These are phyloP conservation scores for Amblyjoppa fuscipennis DNA, from an alignment of 2,888 invertebrate species.

Conservation along the genomic window DNA sequence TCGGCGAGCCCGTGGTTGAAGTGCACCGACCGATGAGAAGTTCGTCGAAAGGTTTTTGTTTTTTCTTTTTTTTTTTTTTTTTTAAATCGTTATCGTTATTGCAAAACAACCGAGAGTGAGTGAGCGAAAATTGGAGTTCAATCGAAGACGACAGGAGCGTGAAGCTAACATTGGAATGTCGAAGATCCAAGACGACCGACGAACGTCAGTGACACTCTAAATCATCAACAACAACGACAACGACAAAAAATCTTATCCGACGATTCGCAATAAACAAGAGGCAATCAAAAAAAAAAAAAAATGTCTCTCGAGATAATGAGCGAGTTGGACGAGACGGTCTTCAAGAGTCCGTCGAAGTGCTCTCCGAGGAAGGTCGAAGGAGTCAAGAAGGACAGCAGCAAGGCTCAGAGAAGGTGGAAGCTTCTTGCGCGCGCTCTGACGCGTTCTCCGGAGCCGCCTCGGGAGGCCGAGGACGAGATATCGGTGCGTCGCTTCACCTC, in stretches of 20 bases:
- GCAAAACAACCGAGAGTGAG: slow-evolving; percentile 24
- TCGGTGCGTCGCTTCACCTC: slow-evolving; percentile 84
- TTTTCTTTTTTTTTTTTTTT: too few species aligned
- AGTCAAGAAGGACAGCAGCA: slow-evolving; percentile 72
- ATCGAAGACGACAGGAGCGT: too few species aligned
- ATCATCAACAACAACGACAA: neutral
- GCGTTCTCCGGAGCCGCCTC: slow-evolving; percentile 72
- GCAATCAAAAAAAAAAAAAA: neutral
- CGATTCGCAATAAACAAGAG: neutral
- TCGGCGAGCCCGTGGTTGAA: slow-evolving; percentile 20
- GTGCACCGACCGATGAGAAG: slow-evolving; percentile 38
- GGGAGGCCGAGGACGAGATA: slow-evolving; percentile 76
- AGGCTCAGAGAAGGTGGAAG: slow-evolving; percentile 90
- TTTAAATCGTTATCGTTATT: too few species aligned
- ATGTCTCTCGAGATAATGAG: slow-evolving; percentile 62
- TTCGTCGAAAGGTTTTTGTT: neutral
- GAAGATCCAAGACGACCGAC: slow-evolving; percentile 2
- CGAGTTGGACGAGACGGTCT: slow-evolving; percentile 40
- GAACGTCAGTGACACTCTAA: slow-evolving; percentile 23
- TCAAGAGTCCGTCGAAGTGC: slow-evolving; percentile 38
- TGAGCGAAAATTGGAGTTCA: neutral
- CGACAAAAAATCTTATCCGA: neutral
- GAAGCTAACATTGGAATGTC: neutral
- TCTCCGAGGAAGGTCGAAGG: slow-evolving; percentile 57
- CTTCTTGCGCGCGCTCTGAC: slow-evolving; percentile 89